phyloP scores from a whole-genome alignment of 1,140 invertebrate species.

The Geopemphigus sp. region DNA sequence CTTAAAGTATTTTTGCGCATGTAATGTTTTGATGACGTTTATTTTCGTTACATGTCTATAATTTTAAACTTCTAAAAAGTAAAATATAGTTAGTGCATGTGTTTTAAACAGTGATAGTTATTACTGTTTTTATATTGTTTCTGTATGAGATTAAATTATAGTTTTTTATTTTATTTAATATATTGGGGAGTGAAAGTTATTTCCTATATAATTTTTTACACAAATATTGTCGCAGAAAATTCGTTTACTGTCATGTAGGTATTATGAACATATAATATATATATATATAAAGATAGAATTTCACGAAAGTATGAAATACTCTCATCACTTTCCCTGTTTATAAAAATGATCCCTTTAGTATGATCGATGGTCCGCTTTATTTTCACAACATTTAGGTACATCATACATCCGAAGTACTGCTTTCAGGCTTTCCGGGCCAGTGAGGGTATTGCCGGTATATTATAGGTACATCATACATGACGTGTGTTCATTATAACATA shows the following conservation, averaged over 20 bases:
- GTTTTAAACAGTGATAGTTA: not conserved
- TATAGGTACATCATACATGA: not conserved
- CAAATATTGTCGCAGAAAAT: not conserved
- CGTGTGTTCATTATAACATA: not conserved
- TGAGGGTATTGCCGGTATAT: too few species aligned
- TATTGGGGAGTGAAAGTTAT: not conserved
- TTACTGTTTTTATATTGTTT: not conserved
- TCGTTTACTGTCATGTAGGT: not conserved
- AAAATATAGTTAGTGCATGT: not conserved
- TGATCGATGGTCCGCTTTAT: not conserved
- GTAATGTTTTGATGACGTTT: not conserved
- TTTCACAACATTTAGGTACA: not conserved
- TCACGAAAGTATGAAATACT: not conserved
- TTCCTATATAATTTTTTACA: not conserved
- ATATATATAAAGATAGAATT: not conserved
- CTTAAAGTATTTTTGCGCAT: not conserved
- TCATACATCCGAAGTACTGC: too few species aligned
- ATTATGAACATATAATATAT: too few species aligned
- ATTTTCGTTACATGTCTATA: not conserved
- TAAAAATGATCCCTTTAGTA: conserved; percentile 16
- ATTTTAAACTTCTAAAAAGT: conserved; percentile 6
- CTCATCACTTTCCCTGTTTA: not conserved
- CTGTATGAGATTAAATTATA: not conserved
- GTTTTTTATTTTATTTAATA: not conserved
- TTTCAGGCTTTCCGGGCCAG: too few species aligned